Percentiles rank a stretch among this genome's conserved stretches.
Conservation (phyloP, 2,113 vertebrate species). For the Colinus virginianus region DNA sequence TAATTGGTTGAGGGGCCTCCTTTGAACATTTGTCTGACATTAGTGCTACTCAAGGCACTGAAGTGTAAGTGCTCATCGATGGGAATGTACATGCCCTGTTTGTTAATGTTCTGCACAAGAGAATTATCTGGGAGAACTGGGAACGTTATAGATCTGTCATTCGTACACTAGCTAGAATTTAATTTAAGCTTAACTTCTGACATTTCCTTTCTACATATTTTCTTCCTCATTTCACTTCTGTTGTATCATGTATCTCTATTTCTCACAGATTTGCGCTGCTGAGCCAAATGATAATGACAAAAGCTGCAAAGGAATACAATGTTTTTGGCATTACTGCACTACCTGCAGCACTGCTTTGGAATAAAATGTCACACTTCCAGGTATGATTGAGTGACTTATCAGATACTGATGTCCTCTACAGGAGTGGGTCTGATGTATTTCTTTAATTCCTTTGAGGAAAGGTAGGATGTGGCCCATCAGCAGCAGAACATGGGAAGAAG, state of each 20-base stretch:
- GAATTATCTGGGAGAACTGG: conserved; percentile 34
- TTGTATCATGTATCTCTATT: conserved; percentile 34
- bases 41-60: conserved; percentile 48
- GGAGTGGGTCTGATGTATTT: not conserved
- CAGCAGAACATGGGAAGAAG: not conserved
- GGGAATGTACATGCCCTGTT: conserved; percentile 49
- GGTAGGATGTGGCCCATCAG: not conserved
- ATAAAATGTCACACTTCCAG: conserved; percentile 51
- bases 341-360: conserved; percentile 50
- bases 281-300: conserved; percentile 52
- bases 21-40: conserved; percentile 55
- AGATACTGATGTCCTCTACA: conserved; percentile 12
- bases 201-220: conserved; percentile 46
- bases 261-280: conserved; percentile 12
- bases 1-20: conserved; percentile 28
- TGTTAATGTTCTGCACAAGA: conserved; percentile 47
- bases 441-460: conserved; percentile 33
- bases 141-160: conserved; percentile 57
- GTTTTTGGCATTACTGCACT: conserved; percentile 24
- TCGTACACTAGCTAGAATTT: conserved; percentile 21
- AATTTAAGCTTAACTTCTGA: conserved; percentile 64
- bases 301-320: conserved; percentile 43
- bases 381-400: conserved; percentile 55
- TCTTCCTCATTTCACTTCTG: conserved; percentile 61
- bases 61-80: conserved; percentile 48